phyloP scores from a whole-genome alignment of 1,140 invertebrate genomes.

The Homarus americanus region DNA sequence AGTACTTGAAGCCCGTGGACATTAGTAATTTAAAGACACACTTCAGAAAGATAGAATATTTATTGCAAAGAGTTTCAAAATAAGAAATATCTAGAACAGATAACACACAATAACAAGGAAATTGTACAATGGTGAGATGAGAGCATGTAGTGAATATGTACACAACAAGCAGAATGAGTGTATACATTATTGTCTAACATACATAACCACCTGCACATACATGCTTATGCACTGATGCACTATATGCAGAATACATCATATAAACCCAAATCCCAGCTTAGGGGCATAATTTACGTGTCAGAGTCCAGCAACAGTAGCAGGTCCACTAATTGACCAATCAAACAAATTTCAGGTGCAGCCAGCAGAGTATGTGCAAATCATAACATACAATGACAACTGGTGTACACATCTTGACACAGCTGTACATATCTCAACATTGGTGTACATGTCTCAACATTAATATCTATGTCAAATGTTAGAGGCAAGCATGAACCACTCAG shows the following conservation, averaged over 20 bases:
- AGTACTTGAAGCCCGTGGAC: too few species aligned
- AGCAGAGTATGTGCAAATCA: background rate
- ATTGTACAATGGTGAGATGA: constrained; percentile 57
- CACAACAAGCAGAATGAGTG: constrained; percentile 14
- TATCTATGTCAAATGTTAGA: constrained; percentile 53
- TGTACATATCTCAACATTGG: constrained; percentile 18
- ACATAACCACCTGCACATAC: constrained; percentile 21
- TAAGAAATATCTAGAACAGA: constrained; percentile 70
- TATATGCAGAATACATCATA: background rate
- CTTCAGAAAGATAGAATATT: constrained; percentile 68
- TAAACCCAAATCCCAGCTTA: background rate
- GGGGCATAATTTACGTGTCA: background rate
- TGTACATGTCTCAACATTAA: constrained; percentile 45
- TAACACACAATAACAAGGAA: constrained; percentile 66
- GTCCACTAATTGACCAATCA: background rate
- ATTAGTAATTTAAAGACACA: constrained; percentile 12
- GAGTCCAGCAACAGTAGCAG: background rate
- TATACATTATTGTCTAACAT: background rate
- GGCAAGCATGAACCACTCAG: constrained; percentile 63
- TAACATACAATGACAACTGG: constrained; percentile 3
- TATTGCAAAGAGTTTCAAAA: constrained; percentile 70
- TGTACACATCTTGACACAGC: constrained; percentile 12
- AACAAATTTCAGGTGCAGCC: background rate
- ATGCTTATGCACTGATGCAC: background rate
- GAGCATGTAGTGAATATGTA: constrained; percentile 47